A percentile compares a stretch with the other conserved stretches of the same genome.
Evolutionary conservation across 2,113 vertebrate genomes (phyloP).

Genomic region (Acrocephalus arundinaceus): DNA sequence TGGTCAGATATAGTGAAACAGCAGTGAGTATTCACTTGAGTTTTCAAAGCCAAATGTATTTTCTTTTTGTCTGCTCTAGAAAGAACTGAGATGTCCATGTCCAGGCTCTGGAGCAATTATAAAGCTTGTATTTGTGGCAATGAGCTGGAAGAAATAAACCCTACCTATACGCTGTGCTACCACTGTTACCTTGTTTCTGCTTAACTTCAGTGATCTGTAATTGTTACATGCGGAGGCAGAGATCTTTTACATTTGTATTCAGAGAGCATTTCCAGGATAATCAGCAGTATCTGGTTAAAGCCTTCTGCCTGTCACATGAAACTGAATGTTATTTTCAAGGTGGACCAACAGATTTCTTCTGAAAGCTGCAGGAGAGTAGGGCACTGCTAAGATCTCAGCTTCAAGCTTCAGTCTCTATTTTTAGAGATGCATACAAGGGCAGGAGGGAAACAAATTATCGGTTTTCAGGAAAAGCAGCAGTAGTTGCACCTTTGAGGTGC

Average conservation of each 20-base stretch:
- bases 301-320: neutral
- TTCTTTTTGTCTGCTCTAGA: neutral
- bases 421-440: neutral
- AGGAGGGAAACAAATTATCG: neutral
- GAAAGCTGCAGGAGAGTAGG: neutral
- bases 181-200: neutral
- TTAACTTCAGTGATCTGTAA: neutral
- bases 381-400: neutral
- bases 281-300: neutral
- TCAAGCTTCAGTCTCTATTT: neutral
- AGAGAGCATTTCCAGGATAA: neutral
- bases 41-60: neutral
- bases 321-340: neutral
- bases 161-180: neutral
- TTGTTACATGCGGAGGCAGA: neutral
- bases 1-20: neutral
- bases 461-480: neutral
- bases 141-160: neutral
- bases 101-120: neutral
- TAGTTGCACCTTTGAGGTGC: neutral
- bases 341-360: rapidly evolving
- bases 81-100: neutral
- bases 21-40: neutral
- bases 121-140: neutral
- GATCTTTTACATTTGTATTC: neutral